Evolutionary conservation across 2,113 vertebrate genomes (phyloP), one percentile per base, ranked within the genome.

Genomic region (Xiphias gladius): DNA sequence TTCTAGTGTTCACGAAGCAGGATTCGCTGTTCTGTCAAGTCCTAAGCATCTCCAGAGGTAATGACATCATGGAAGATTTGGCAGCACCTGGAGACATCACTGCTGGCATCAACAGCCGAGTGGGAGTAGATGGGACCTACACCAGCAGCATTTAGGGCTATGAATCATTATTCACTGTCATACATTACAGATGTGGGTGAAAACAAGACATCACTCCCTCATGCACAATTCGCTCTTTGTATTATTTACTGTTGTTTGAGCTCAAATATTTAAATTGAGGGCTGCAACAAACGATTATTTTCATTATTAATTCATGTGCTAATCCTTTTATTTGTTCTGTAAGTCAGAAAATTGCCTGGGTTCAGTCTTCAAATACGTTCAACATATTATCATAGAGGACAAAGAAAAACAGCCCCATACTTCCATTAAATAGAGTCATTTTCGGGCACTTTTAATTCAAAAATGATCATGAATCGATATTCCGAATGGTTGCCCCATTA

Each of bases 31-130:
- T 43, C 50, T 62, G 61, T 71, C 58, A 86, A 66, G 41, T 67
- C 19, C 26, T 7, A 20, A 70, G 62, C 63, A 71, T 76, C 76
- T 63, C 32, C 63, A 79, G 62, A 61, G 55, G n/a, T 66, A 66
- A 67, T 82, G 83, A 90, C 78, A 85, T 90, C 83, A 86, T 67
- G 83, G 83, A 84, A 85, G 76, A 70, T 75, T 75, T 78, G 84
- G 59, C 76, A 88, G 86, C 85, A 89, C 81, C 84, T 84, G 72
- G 81, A 83, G 48, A 72, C 63, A 61, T 76, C 70, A 43, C 58
- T 39, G 61, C 61, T 76, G 76, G 43, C 14, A 72, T n/a, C 43
- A 50, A 26, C 19, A 26, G 50, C 62, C 14, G 35, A 2, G 46
- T 39, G 67, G 57, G 80, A 61, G 61, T 17, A n/a, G 61, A 19